A percentile compares a stretch with the other conserved stretches of the same genome.
These are phyloP conservation scores for Bicyclus anynana DNA, from an alignment of 1,140 invertebrate species.

Conservation along the genomic window DNA sequence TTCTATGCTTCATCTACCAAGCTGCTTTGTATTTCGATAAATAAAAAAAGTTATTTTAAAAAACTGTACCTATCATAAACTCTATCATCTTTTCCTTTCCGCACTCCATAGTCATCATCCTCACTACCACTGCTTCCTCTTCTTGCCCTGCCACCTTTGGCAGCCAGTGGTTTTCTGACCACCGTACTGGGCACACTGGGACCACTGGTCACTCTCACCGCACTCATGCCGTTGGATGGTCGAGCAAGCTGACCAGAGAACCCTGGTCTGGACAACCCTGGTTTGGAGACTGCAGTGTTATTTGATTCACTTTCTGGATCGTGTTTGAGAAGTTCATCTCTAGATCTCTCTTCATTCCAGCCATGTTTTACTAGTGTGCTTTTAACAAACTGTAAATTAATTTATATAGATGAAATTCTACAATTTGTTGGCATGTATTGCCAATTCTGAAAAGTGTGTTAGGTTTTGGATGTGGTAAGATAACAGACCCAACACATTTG, in stretches of 20 bases:
- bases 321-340: conserved; percentile 66
- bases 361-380: conserved; percentile 60
- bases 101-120: conserved; percentile 65
- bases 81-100: conserved; percentile 64
- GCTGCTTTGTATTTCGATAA: no score
- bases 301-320: conserved; percentile 67
- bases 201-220: conserved; percentile 49
- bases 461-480: no score
- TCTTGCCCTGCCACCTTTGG: conserved; percentile 48
- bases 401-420: no score
- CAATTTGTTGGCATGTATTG: no score
- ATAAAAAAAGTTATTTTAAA: no score
- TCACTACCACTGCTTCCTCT: conserved; percentile 65
- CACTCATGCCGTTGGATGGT: conserved; percentile 43
- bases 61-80: conserved; percentile 73
- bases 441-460: no score
- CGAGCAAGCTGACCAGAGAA: conserved; percentile 32
- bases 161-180: conserved; percentile 34
- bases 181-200: conserved; percentile 11
- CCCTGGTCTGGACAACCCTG: conserved; percentile 35
- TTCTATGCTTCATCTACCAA: no score
- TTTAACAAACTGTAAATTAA: conserved; percentile 61
- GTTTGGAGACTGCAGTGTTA: conserved; percentile 22
- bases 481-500: no score
- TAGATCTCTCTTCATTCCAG: conserved; percentile 70